Percentiles rank a stretch among this genome's conserved stretches.
phyloP scores from a whole-genome alignment of 2,888 invertebrate genomes.

The Machimus atricapillus region DNA sequence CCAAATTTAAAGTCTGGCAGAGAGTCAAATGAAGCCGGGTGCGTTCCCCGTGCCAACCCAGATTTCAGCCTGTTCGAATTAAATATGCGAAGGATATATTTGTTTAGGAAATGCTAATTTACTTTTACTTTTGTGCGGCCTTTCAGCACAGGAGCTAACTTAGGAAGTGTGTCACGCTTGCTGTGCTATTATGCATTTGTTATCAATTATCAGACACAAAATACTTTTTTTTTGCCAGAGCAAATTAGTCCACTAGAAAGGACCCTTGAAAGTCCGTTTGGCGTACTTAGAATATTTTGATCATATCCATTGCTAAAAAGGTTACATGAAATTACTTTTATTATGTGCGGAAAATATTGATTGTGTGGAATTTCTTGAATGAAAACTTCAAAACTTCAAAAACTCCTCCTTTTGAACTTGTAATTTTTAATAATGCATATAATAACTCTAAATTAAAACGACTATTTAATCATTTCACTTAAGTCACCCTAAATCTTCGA shows the following conservation, averaged over 20 bases:
- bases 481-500: no score
- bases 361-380: no score
- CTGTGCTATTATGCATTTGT: not conserved
- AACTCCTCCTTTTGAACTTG: no score
- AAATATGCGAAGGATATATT: constrained; percentile 1
- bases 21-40: not conserved
- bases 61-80: not conserved
- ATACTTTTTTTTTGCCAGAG: not conserved
- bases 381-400: no score
- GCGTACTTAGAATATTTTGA: not conserved
- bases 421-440: no score
- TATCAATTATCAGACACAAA: not conserved
- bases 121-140: not conserved
- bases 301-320: not conserved
- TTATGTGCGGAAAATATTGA: no score
- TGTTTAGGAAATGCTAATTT: not conserved
- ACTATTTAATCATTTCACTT: no score
- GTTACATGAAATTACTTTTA: not conserved
- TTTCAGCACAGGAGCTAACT: not conserved
- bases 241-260: not conserved
- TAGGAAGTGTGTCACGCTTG: not conserved
- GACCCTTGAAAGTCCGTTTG: not conserved
- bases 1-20: not conserved
- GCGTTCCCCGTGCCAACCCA: not conserved
- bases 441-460: no score